These are phyloP conservation scores for Cherax destructor DNA, from an alignment of 1,140 invertebrate genomes.

Conservation along the genomic window DNA sequence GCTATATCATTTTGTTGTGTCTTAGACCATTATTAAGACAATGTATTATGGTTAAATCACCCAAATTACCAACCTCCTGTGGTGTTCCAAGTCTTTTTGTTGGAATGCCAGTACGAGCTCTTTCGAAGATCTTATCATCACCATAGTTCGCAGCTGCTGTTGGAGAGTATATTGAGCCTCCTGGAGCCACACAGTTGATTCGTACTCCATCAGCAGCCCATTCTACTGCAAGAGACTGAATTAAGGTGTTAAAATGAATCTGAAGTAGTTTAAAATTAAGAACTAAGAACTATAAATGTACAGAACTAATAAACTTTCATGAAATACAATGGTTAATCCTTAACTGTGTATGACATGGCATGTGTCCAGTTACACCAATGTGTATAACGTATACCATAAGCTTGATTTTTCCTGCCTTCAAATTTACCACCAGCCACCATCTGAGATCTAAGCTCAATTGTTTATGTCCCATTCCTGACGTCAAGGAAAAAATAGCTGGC, in stretches of 20 bases:
- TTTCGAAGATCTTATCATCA: slow-evolving; percentile 74
- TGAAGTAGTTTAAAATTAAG: not conserved
- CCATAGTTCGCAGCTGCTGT: slow-evolving; percentile 76
- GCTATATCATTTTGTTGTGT: no score
- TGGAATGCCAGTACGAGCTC: slow-evolving; percentile 73
- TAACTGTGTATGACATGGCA: no score
- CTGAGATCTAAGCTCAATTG: no score
- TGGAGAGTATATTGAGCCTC: slow-evolving; percentile 73
- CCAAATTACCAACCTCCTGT: slow-evolving; percentile 73
- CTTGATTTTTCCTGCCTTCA: no score
- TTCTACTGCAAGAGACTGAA: slow-evolving; percentile 76
- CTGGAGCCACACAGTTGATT: slow-evolving; percentile 78
- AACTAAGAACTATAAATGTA: not conserved
- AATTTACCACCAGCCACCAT: no score
- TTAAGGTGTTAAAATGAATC: slow-evolving; percentile 22
- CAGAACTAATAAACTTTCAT: no score
- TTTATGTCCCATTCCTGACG: no score
- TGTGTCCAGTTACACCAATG: no score
- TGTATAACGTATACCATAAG: no score
- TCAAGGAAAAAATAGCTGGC: no score
- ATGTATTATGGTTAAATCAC: not conserved
- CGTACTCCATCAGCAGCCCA: slow-evolving; percentile 78
- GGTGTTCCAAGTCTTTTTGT: slow-evolving; percentile 75
- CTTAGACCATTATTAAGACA: not conserved
- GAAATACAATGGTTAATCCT: no score